Percentiles rank a stretch among this genome's conserved stretches.
These are phyloP conservation scores for Bubo scandiacus DNA, from an alignment of 2,113 vertebrate genomes.

Conservation along the genomic window DNA sequence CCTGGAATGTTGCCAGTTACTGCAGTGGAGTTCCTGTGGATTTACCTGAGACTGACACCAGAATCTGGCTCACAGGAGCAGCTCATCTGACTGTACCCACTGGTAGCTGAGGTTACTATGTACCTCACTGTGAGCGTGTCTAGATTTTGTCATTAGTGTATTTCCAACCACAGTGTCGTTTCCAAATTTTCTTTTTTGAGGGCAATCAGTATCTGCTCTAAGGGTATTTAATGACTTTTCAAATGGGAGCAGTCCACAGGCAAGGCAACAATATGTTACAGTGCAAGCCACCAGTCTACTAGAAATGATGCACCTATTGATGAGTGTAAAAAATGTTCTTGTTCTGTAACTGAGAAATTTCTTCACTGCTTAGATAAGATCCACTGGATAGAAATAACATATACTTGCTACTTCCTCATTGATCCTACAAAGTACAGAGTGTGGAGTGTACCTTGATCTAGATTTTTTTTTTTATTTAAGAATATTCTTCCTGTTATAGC, in stretches of 20 bases:
- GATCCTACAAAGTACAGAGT: not conserved
- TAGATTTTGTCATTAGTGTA: not conserved
- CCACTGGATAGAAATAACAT: not conserved
- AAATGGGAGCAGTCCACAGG: not conserved
- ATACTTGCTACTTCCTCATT: not conserved
- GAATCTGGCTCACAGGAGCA: not conserved
- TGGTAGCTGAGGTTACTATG: not conserved
- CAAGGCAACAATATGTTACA: not conserved
- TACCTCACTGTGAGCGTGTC: not conserved
- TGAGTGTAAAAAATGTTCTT: constrained; percentile 17
- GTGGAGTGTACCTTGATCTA: not conserved
- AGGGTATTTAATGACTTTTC: not conserved
- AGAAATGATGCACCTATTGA: not conserved
- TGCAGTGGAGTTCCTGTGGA: not conserved
- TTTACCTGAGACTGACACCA: not conserved
- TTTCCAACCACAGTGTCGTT: not conserved
- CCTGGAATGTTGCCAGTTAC: not conserved
- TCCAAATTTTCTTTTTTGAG: not conserved
- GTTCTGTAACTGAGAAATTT: not conserved
- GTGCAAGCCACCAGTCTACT: not conserved
- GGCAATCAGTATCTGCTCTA: not conserved
- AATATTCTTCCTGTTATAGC: not conserved
- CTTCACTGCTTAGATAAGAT: not conserved
- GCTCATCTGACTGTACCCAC: not conserved
- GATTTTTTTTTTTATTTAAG: not conserved